Evolutionary conservation across 2,113 vertebrate species (phyloP).

Genomic region (Psephotus haematonotus): DNA sequence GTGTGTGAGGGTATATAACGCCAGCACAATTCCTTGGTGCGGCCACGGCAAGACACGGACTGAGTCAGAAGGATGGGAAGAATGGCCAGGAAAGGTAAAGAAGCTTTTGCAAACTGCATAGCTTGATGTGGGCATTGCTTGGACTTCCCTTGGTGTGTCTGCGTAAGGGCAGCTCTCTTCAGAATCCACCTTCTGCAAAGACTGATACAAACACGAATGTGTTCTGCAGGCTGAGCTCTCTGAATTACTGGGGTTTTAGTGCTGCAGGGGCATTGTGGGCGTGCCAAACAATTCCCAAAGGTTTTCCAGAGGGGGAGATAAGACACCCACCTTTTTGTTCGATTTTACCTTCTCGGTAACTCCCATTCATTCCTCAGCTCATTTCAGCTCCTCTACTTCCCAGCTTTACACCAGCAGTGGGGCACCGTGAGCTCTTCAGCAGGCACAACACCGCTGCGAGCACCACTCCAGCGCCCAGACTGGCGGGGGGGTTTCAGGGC

Average conservation of each 20-base stretch:
- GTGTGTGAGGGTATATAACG: background rate
- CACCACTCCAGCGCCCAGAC: background rate
- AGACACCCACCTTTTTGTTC: background rate
- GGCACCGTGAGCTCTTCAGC: background rate
- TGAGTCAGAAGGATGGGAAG: background rate
- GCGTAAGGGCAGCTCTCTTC: background rate
- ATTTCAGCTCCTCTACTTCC: background rate
- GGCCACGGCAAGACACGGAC: background rate
- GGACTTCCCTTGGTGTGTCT: background rate
- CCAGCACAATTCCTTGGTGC: background rate
- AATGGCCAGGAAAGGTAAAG: slow-evolving; percentile 34
- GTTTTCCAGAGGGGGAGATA: background rate
- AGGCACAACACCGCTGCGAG: accelerated
- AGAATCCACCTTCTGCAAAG: background rate
- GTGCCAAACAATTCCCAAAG: background rate
- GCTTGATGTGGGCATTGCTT: background rate
- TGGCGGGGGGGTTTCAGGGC: background rate
- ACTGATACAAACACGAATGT: background rate
- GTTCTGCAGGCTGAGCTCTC: background rate
- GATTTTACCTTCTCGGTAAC: background rate
- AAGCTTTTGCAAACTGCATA: background rate
- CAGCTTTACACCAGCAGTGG: background rate
- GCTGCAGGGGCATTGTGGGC: background rate
- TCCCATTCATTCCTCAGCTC: background rate
- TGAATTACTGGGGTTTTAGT: background rate